Evolutionary conservation across 2,113 vertebrate genomes (phyloP).

Genomic region (Lethenteron camtschaticum): DNA sequence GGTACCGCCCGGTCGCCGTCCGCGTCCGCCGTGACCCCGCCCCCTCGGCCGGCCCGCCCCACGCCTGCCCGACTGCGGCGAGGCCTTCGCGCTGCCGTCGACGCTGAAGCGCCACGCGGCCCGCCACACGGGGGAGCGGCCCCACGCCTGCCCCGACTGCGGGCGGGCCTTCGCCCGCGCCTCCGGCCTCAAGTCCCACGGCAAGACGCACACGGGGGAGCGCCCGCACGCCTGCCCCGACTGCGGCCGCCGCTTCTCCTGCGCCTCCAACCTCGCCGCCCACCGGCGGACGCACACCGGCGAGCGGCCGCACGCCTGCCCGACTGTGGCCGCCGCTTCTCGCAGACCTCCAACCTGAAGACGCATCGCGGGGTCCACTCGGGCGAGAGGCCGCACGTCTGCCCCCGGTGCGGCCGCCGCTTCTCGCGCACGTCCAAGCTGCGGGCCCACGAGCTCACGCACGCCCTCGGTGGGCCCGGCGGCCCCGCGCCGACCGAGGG

Average conservation of each 20-base stretch:
- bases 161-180: slow-evolving; percentile 20
- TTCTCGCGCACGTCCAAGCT: too few relatives aligned
- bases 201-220: slow-evolving; percentile 49
- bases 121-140: slow-evolving; percentile 30
- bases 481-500: too few relatives aligned
- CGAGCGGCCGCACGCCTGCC: too few relatives aligned
- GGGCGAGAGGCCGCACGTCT: slow-evolving; percentile 89
- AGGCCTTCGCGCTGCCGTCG: too few relatives aligned
- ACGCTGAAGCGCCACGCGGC: slow-evolving; percentile 16
- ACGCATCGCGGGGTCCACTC: slow-evolving; percentile 41
- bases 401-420: slow-evolving; percentile 53
- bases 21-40: not conserved
- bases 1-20: too few relatives aligned
- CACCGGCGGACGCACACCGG: slow-evolving; percentile 33
- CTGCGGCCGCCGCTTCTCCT: slow-evolving; percentile 87
- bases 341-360: too few relatives aligned
- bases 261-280: slow-evolving; percentile 87
- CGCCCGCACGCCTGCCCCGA: slow-evolving; percentile 77
- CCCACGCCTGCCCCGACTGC: slow-evolving; percentile 26
- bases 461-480: too few relatives aligned
- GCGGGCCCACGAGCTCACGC: too few relatives aligned
- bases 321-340: too few relatives aligned
- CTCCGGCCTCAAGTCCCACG: slow-evolving; percentile 18
- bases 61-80: not conserved
- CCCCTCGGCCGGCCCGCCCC: not conserved